Conservation (phyloP, 23 tunicate species). For the Styela clava region DNA sequence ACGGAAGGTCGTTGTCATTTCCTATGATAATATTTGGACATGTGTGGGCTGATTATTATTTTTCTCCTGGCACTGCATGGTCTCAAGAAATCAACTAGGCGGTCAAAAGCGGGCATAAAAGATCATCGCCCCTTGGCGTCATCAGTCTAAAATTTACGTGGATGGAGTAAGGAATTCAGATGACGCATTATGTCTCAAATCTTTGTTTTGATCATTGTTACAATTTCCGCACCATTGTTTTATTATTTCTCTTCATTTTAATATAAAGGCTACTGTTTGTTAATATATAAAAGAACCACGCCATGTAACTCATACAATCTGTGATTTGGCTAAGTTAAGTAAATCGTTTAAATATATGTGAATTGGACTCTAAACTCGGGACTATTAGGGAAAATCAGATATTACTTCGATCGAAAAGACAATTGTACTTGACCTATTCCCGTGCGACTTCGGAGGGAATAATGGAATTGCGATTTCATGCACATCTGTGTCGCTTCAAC, state of each 20-base stretch:
- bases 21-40: background rate
- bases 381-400: no score
- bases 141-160: background rate
- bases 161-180: background rate
- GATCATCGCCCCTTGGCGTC: background rate
- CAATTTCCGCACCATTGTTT: no score
- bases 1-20: background rate
- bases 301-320: no score
- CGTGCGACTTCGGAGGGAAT: conserved; percentile 8
- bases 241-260: no score
- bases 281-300: no score
- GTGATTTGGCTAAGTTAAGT: no score
- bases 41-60: background rate
- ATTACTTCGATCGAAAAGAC: no score
- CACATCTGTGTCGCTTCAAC: conserved; percentile 24
- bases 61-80: background rate
- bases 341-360: no score
- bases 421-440: conserved; percentile 18
- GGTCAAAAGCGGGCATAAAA: background rate
- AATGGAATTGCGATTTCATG: conserved; percentile 37
- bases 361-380: no score
- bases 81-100: background rate
- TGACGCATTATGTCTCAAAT: background rate
- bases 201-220: background rate
- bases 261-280: no score